phyloP scores from a whole-genome alignment of 1,140 invertebrate genomes.

The Ridgeia piscesae region DNA sequence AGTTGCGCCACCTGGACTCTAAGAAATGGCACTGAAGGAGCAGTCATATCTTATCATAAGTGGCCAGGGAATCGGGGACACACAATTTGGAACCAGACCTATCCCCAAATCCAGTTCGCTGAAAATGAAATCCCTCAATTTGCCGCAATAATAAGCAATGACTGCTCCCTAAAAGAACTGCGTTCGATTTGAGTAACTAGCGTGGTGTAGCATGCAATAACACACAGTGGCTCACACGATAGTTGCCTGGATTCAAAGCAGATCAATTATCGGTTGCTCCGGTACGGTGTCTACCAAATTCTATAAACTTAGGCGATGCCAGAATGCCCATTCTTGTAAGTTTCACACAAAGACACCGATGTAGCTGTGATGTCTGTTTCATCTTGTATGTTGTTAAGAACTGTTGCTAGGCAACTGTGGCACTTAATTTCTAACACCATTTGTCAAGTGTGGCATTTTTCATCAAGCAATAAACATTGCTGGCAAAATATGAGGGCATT shows the following conservation, averaged over 20 bases:
- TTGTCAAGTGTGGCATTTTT: not conserved
- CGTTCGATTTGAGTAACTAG: not conserved
- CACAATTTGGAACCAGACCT: too few species aligned
- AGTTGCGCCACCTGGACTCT: not conserved
- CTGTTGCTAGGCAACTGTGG: not conserved
- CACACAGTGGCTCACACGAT: not conserved
- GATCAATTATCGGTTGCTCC: not conserved
- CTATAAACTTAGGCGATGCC: not conserved
- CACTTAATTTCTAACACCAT: not conserved
- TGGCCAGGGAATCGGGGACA: too few species aligned
- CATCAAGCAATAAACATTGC: not conserved
- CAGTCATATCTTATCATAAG: too few species aligned
- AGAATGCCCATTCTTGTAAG: not conserved
- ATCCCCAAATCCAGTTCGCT: too few species aligned
- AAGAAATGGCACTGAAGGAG: not conserved
- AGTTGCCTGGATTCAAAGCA: not conserved
- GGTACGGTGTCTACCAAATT: not conserved
- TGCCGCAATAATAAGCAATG: too few species aligned
- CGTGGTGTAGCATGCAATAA: not conserved
- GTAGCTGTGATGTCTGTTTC: not conserved
- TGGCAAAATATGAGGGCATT: not conserved
- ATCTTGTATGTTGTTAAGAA: not conserved
- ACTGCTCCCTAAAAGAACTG: too few species aligned
- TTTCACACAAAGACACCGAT: not conserved
- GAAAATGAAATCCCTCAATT: too few species aligned